Percentiles rank a stretch among this genome's conserved stretches.
Conservation (phyloP, 2,888 invertebrate species). For the Gastrophysa polygoni region DNA sequence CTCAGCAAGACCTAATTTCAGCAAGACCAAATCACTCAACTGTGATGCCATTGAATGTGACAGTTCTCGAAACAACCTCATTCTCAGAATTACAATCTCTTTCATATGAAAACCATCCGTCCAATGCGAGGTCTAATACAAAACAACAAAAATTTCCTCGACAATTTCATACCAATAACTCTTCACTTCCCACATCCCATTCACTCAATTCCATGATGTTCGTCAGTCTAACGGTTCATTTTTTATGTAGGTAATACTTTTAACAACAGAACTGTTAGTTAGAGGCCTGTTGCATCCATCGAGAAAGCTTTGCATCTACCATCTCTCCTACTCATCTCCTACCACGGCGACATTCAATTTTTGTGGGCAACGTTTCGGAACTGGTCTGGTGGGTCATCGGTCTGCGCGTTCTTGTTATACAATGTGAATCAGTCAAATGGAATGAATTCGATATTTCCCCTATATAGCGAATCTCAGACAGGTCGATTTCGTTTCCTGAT, state of each 20-base stretch:
- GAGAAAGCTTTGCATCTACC: background rate
- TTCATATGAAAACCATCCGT: too few relatives aligned
- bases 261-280: conserved; percentile 11
- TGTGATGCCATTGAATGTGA: too few relatives aligned
- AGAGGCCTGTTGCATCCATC: background rate
- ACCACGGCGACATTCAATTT: background rate
- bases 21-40: too few relatives aligned
- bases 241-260: background rate
- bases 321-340: too few relatives aligned
- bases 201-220: conserved; percentile 4
- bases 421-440: too few relatives aligned
- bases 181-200: conserved; percentile 4
- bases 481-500: too few relatives aligned
- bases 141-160: too few relatives aligned
- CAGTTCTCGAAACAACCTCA: too few relatives aligned
- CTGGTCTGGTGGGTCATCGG: background rate
- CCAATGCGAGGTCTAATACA: background rate
- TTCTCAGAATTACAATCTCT: too few relatives aligned
- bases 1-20: too few relatives aligned
- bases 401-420: background rate
- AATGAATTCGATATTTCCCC: too few relatives aligned
- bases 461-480: too few relatives aligned
- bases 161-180: conserved; percentile 2
- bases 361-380: background rate
- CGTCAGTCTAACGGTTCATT: conserved; percentile 19